Base-by-base conservation (phyloP, 2,113 vertebrate genomes). In the Canis aureus region DNA sequence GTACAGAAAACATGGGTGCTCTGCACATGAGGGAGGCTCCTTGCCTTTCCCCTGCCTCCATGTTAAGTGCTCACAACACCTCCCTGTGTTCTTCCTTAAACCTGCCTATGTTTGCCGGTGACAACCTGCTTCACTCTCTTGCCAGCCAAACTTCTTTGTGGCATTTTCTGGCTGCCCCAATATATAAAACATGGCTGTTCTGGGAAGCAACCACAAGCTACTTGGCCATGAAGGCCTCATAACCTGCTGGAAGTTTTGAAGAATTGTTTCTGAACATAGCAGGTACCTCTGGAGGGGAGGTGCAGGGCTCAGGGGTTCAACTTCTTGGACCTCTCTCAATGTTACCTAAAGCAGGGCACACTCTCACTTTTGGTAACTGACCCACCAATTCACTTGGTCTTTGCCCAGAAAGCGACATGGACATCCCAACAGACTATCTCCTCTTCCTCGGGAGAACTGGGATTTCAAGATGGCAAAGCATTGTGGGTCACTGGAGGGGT, bases 171-270 rank as follows among this genome's bases (percentile, higher is more conserved):
- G 25, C 29, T 83, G 35, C 60, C 38, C 17, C 35, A 29, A 67
- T 67, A 83, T 92, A 96, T 67, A 95, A 97, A 87, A 94, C 9
- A 43, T 22, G 29, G 73, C 53, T 69, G 29, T 88, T 76, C 11
- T 88, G 25, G 35, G n/a, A 92, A 59, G 25, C 25, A 66, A 53
- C 2, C n/a, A n/a, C 9, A 55, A 83, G 35, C 19, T 38, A 2
- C 23, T 29, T 64, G 74, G 43, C 35, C 20, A 62, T 9, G 12
- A 27, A 94, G 73, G 38, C 38, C 55, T 90, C 35, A 92, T n/a
- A 62, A 89, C 16, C 6, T 32, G 35, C 7, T 49, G 13, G 79
- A 86, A 87, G 38, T 87, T 92, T 83, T 62, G 60, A 74, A 55
- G 27, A n/a, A 27, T 57, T 94, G 22, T 74, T 94, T 88, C 11